Conservation (phyloP, 2,888 invertebrate species). For the Sceliomorpha sp. region DNA sequence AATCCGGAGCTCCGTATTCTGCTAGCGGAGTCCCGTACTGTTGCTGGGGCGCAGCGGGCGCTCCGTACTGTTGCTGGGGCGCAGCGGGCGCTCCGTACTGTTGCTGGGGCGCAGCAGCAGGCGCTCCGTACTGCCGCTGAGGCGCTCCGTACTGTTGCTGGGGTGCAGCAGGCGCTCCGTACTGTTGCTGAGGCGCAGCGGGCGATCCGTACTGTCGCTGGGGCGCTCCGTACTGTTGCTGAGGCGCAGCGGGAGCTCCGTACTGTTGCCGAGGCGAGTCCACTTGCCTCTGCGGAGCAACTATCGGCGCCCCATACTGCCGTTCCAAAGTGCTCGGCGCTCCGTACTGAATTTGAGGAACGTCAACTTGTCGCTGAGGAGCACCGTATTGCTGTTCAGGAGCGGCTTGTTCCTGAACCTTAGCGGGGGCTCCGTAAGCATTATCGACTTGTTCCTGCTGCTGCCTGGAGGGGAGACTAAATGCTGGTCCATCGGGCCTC, state of each 20-base stretch:
- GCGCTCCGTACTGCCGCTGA: conserved; percentile 45
- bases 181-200: conserved; percentile 52
- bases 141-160: conserved; percentile 62
- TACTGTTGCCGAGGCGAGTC: conserved; percentile 45
- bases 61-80: conserved; percentile 55
- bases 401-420: no score
- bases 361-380: conserved; percentile 24
- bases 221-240: conserved; percentile 58
- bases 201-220: conserved; percentile 41
- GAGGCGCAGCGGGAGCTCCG: conserved; percentile 34
- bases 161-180: conserved; percentile 41
- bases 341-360: conserved; percentile 32
- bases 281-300: no score
- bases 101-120: conserved; percentile 45
- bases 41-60: conserved; percentile 53
- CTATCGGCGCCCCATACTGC: conserved; percentile 54
- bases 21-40: conserved; percentile 55
- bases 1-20: conserved; percentile 63
- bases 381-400: conserved; percentile 58
- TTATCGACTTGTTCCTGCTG: conserved; percentile 47
- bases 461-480: conserved; percentile 77
- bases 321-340: conserved; percentile 30
- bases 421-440: conserved; percentile 71
- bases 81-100: conserved; percentile 61
- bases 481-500: conserved; percentile 80